Percentiles rank a stretch among this genome's conserved stretches.
These are phyloP conservation scores for Melitaea athalia DNA, from an alignment of 2,888 invertebrate genomes.

Conservation along the genomic window DNA sequence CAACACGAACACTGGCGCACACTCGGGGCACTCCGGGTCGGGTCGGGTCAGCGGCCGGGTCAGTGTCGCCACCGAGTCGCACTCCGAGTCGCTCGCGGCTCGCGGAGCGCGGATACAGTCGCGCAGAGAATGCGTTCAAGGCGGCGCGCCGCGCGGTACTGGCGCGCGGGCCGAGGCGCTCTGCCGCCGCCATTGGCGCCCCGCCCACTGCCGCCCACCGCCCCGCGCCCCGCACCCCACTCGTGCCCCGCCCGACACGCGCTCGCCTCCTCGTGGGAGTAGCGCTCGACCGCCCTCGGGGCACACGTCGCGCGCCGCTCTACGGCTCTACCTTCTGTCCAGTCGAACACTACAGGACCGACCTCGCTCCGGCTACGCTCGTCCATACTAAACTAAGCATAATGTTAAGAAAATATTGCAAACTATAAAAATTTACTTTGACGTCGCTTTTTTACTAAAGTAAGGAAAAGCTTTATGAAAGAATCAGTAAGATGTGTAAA, in stretches of 20 bases:
- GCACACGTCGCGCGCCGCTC: background rate
- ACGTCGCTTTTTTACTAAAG: too few relatives aligned
- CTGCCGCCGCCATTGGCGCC: slow-evolving; percentile 35
- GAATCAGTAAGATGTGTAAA: too few relatives aligned
- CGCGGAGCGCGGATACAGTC: slow-evolving; percentile 31
- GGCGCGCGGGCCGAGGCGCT: slow-evolving; percentile 32
- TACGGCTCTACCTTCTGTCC: background rate
- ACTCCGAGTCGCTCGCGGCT: slow-evolving; percentile 14
- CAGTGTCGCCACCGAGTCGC: background rate
- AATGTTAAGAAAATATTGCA: too few relatives aligned
- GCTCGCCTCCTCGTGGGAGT: background rate
- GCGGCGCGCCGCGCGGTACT: slow-evolving; percentile 62
- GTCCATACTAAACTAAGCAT: too few relatives aligned
- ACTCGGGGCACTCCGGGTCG: background rate
- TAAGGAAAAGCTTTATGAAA: too few relatives aligned
- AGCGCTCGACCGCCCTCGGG: background rate
- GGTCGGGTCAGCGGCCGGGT: background rate
- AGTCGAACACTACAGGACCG: too few relatives aligned
- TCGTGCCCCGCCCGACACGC: background rate
- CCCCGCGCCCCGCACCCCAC: background rate
- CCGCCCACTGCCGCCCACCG: slow-evolving; percentile 16
- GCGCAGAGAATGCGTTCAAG: slow-evolving; percentile 43
- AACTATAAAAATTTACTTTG: too few relatives aligned
- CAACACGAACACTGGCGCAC: slow-evolving; percentile 8
- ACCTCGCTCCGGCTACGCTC: too few relatives aligned